phyloP scores from a whole-genome alignment of 23 tunicate genomes.

The Diplosoma virens region DNA sequence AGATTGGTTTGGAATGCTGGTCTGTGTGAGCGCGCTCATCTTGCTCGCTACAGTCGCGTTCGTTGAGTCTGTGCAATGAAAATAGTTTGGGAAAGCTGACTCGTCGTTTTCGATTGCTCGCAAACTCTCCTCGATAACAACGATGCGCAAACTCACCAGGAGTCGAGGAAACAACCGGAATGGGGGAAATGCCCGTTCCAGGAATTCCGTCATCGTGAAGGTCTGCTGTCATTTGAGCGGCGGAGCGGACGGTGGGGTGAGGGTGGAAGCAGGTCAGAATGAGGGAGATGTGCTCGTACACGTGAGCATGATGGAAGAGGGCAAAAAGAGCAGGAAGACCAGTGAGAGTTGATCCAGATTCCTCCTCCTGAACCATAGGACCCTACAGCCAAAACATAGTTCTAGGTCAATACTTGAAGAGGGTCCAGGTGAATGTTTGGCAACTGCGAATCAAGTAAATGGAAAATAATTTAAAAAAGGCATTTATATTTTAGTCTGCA shows the following conservation, averaged over 20 bases:
- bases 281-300: conserved; percentile 50
- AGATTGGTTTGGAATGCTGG: conserved; percentile 23
- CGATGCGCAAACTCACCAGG: background rate
- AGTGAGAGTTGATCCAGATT: conserved; percentile 24
- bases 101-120: no score
- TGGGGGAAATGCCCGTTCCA: no score
- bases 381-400: no score
- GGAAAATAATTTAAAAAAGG: no score
- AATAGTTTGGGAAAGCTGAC: no score
- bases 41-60: background rate
- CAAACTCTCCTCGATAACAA: no score
- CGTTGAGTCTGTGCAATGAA: no score
- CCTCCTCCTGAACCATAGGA: conserved; percentile 63
- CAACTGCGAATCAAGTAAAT: no score
- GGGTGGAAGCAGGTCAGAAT: conserved; percentile 47
- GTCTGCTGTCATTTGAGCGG: conserved; percentile 12
- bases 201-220: background rate
- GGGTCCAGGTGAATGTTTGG: no score
- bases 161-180: background rate
- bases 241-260: conserved; percentile 41
- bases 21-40: conserved; percentile 43
- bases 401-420: no score
- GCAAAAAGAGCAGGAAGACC: conserved; percentile 61
- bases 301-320: conserved; percentile 47
- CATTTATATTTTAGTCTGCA: no score